Evolutionary conservation across 1,140 invertebrate genomes (phyloP), one percentile per base, ranked within the genome.

Genomic region (Leptonema lineaticorne): DNA sequence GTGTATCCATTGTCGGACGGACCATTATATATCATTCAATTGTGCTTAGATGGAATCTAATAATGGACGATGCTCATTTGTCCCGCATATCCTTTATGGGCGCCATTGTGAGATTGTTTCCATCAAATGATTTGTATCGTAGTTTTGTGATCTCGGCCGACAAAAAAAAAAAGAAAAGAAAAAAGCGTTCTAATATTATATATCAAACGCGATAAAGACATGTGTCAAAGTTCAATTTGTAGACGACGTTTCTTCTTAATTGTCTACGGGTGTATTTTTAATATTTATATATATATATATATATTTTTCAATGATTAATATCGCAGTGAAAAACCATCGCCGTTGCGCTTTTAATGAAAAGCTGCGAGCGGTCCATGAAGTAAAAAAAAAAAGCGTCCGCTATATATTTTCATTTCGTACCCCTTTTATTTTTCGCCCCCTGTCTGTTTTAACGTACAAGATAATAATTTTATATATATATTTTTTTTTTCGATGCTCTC

Each of bases 41-140:
- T 59, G 24, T 27, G 6, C n/a, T 29, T 26, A 53, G 24, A 53
- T 53, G 16, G 57, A 30, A 59, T 59, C 57, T 33, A 33, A 53
- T 59, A 20, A 59, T 59, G 26, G 20, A 1, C 9, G 53, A 57
- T n/a, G 30, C 28, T 33, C 57, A 59, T 59, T 59, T 59, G 57
- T 59, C 57, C 57, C 57, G 57, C 57, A 59, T 59, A 37, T 37
- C 20, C 14, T 16, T 48, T n/a, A 45, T 14, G 16, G 9, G 9
- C 50, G 11, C 50, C 50, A 53, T 53, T 53, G 50, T 53, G 20
- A 59, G 57, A 59, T 59, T 59, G 30, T 30, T 59, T 20, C 37
- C 57, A 33, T 59, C 30, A 59, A 59, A 59, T 59, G 57, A 59
- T 59, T 59, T 59, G 57, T 59, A 59, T 59, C 57, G 27, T 57